Evolutionary conservation across 2,797 vertebrate genomes (phyloP).

Genomic region (Uromys caudimaculatus): DNA sequence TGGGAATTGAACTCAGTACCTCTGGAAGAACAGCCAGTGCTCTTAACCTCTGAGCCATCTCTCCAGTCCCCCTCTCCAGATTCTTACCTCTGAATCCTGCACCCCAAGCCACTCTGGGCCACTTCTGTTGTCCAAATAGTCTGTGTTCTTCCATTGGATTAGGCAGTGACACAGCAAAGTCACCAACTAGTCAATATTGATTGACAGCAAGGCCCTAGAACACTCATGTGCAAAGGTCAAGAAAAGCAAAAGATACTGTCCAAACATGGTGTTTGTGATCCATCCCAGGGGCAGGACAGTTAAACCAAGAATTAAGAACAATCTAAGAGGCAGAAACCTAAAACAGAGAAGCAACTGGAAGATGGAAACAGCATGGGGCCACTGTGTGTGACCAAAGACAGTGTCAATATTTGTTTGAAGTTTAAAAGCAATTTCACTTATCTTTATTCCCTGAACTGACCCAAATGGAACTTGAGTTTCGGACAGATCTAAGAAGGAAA

Average conservation of each 20-base stretch:
- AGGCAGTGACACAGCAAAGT: not conserved
- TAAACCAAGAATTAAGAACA: constrained; percentile 41
- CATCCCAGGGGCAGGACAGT: not conserved
- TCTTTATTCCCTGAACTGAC: constrained; percentile 50
- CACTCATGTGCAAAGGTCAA: not conserved
- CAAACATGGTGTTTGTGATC: not conserved
- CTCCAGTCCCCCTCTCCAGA: not conserved
- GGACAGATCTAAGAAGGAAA: not conserved
- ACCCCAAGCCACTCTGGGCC: not conserved
- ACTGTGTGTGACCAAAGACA: not conserved
- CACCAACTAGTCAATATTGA: not conserved
- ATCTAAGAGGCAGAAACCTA: not conserved
- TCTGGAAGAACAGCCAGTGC: too few species aligned
- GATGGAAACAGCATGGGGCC: not conserved
- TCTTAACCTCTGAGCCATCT: too few species aligned
- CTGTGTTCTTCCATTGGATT: constrained; percentile 6
- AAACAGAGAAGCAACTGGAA: constrained; percentile 2
- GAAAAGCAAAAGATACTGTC: not conserved
- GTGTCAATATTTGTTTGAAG: not conserved
- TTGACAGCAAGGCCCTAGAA: not conserved
- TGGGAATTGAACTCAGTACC: too few species aligned
- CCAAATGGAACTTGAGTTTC: constrained; percentile 34
- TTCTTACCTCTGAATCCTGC: not conserved
- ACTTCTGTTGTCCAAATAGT: not conserved
- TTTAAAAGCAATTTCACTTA: constrained; percentile 42